phyloP scores from a whole-genome alignment of 1,140 invertebrate species.

The Aphelenchoides avenae region DNA sequence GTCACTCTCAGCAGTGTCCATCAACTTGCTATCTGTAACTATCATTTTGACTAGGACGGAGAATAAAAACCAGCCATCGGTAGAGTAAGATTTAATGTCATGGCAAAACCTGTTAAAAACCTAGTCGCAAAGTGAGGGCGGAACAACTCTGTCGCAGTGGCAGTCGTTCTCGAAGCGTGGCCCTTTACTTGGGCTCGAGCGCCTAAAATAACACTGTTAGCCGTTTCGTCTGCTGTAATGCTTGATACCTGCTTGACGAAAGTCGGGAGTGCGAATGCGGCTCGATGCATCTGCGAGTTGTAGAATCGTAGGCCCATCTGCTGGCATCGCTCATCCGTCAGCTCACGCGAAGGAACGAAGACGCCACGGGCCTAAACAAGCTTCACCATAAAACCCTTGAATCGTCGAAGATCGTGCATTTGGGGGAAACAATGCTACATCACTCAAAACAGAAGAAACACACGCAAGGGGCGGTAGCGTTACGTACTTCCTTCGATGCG shows the following conservation, averaged over 20 bases:
- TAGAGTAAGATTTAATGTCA: no score
- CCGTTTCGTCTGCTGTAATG: not conserved
- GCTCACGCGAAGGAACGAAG: constrained; percentile 68
- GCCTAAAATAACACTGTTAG: not conserved
- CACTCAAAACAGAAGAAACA: constrained; percentile 22
- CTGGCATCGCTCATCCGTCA: constrained; percentile 70
- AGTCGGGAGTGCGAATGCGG: constrained; percentile 79
- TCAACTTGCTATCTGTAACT: no score
- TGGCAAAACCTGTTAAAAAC: no score
- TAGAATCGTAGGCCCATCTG: constrained; percentile 73
- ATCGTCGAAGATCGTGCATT: no score
- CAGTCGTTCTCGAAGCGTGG: no score
- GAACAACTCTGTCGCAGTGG: no score
- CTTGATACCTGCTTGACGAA: constrained; percentile 63
- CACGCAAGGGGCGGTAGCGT: constrained; percentile 5
- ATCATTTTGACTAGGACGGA: no score
- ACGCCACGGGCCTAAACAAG: constrained; percentile 68
- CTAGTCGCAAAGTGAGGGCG: no score
- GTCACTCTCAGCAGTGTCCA: no score
- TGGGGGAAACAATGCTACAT: constrained; percentile 5
- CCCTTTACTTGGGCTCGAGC: no score
- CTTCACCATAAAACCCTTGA: constrained; percentile 3
- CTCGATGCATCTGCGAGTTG: constrained; percentile 73
- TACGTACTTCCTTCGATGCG: constrained; percentile 52
- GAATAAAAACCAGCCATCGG: no score